Base-by-base conservation (phyloP, 2,113 vertebrate genomes). In the Numida meleagris region DNA sequence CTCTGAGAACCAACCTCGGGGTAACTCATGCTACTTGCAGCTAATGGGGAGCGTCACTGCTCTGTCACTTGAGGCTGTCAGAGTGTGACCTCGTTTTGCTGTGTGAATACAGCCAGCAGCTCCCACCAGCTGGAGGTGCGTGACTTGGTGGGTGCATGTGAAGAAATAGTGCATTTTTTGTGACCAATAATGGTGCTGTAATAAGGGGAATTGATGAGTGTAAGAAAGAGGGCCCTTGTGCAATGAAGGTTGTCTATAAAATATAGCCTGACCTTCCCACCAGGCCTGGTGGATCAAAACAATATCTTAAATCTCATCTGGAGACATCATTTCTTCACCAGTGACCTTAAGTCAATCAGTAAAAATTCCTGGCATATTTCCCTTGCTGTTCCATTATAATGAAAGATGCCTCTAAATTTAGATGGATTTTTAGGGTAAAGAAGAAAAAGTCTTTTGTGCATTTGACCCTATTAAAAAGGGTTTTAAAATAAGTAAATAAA, bases 331-430 rank as follows among this genome's bases (percentile, higher is more conserved):
- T 92, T 85, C 84, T 95, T 82, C 38, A 67, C 38, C 61, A 46
- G 57, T 93, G 94, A 93, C 88, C 91, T 57, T 63, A 36, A 91
- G 88, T 83, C 88, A 81, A 36, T 73, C 79, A 66, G 43, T 63
- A 86, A 85, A 96, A 95, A 95, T 96, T 95, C 91, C 85, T 91
- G 4, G 42, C 91, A 90, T 97, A 45, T 75, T 95, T 96, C 33
- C 36, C 50, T 51, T 68, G 62, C 45, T 73, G 67, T 57, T 45
- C 71, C 38, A 55, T 76, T 11, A 3, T 75, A 70, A 88, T 87
- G 84, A 87, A 95, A 92, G 86, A 50, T 38, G 42, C 46, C 4
- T 83, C 86, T 94, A 96, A 91, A 95, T 95, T 94, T 79, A 82
- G 83, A 79, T 53, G 48, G 38, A 50, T 92, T 95, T 95, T 95